A percentile compares a stretch with the other conserved stretches of the same genome.
Conservation (phyloP, 2,797 vertebrate genomes). For the Nannoperca obscura region DNA sequence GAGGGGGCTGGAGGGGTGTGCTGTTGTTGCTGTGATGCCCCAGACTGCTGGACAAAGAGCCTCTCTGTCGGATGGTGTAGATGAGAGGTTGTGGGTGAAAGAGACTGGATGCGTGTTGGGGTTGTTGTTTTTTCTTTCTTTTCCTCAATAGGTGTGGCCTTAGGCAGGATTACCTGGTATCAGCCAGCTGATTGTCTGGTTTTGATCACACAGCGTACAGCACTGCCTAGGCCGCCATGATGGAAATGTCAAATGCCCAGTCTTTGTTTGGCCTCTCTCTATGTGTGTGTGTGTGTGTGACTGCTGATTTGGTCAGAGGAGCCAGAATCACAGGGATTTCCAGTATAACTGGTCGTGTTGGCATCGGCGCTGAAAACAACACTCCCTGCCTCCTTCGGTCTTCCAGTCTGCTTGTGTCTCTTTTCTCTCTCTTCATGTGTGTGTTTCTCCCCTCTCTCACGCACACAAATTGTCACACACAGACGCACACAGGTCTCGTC, state of each 20-base stretch:
- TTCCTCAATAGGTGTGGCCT: conserved; percentile 51
- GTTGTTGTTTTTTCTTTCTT: conserved; percentile 25
- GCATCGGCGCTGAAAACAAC: conserved; percentile 38
- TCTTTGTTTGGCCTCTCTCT: conserved; percentile 49
- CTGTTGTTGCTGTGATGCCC: conserved; percentile 67
- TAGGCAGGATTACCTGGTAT: conserved; percentile 54
- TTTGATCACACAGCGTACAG: conserved; percentile 6
- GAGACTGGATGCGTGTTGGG: conserved; percentile 24
- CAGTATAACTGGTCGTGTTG: conserved; percentile 28
- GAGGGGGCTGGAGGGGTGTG: conserved; percentile 40
- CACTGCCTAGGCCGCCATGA: conserved; percentile 43
- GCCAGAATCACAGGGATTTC: conserved; percentile 41
- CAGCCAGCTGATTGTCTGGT: conserved; percentile 55
- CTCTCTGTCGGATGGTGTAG: conserved; percentile 62
- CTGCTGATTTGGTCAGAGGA: conserved; percentile 33
- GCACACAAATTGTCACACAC: conserved; percentile 22
- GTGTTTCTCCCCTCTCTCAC: conserved; percentile 14
- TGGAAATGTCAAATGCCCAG: conserved; percentile 66
- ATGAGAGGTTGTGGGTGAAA: conserved; percentile 46
- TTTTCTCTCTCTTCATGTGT: conserved; percentile 6
- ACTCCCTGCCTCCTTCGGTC: conserved; percentile 18
- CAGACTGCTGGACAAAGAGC: conserved; percentile 77
- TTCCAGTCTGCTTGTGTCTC: conserved; percentile 3
- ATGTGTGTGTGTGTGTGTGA: conserved; percentile 25
- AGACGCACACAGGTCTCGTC: conserved; percentile 55